Base-by-base conservation (phyloP, 1,140 invertebrate species). In the Lerema accius region DNA sequence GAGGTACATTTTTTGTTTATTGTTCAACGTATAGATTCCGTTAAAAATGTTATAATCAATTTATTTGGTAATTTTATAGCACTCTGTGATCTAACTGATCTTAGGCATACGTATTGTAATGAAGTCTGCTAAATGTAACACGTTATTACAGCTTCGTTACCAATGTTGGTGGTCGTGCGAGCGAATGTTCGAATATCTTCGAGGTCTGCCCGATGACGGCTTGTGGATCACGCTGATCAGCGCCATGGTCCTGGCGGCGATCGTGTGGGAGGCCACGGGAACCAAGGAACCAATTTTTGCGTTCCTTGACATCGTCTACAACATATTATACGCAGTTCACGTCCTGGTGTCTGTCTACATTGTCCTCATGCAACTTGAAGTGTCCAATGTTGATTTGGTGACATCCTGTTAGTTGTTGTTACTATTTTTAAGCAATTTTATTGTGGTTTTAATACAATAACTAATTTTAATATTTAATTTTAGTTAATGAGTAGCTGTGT, bases 141-240 rank as follows among this genome's bases (percentile, higher is more conserved):
- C n/a, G n/a, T 23, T 23, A 42, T 69, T 65, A 3, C 50, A 84
- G 82, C 43, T 62, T 1, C 61, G 72, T 19, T 77, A 83, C n/a
- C 39, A 65, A 0, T 43, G 51, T 0, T 78, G 71, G 71, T 83
- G 72, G 70, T 64, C 66, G 0, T 45, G 37, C 0, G 45, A 66
- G 1, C 58, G 73, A 13, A 37, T 81, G 0, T 11, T 71, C 3
- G 40, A 59, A 9, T 75, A 50, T 23, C 61, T 78, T 7, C 65
- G 70, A 15, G 59, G 63, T 10, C 71, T 83, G 0, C 76, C 79
- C 0, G 80, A 84, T 10, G 65, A 80, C 13, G 61, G 67, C 0
- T 1, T 66, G 1, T 86, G 82, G 84, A 86, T 84, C 59, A 65
- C 65, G 9, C 58, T 75, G 35, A 72, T 86, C 1, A 83, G 84